phyloP scores from a whole-genome alignment of 2,113 vertebrate genomes.

The Narcine bancroftii region DNA sequence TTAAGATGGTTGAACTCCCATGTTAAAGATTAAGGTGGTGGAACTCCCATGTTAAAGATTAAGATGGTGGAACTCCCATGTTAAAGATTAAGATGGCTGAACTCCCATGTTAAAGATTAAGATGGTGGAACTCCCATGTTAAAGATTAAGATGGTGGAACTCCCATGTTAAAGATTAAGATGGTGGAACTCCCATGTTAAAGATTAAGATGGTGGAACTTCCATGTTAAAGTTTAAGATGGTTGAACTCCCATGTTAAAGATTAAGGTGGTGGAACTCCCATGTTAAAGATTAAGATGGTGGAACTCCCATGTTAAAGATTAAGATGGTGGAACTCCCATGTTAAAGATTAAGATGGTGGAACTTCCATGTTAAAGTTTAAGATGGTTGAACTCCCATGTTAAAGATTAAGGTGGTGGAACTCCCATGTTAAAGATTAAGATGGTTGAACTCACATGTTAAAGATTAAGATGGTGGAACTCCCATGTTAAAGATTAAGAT shows the following conservation, averaged over 20 bases:
- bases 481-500: neutral
- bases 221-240: neutral
- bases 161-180: neutral
- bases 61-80: neutral
- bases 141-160: neutral
- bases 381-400: no score
- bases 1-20: no score
- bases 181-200: neutral
- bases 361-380: neutral
- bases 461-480: neutral
- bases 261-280: neutral
- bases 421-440: neutral
- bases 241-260: no score
- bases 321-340: neutral
- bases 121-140: neutral
- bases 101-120: neutral
- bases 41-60: neutral
- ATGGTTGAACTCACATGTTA: neutral
- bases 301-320: neutral
- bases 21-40: constrained; percentile 4
- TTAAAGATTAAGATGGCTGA: neutral
- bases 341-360: neutral
- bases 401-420: neutral
- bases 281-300: neutral
- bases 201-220: neutral